phyloP scores from a whole-genome alignment of 2,113 vertebrate genomes.

The Boulengeromyrus knoepffleri region DNA sequence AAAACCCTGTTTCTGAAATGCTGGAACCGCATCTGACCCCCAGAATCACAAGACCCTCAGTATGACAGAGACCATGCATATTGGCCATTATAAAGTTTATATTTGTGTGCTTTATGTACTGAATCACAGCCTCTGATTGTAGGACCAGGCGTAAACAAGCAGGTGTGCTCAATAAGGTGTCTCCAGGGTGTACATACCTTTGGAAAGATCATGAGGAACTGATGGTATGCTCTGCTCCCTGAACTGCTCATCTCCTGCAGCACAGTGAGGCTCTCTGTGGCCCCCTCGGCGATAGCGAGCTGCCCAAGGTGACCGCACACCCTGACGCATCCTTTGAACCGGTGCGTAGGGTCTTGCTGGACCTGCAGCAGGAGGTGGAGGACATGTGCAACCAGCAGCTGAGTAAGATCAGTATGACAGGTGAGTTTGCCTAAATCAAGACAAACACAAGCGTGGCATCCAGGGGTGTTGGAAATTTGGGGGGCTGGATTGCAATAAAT shows the following conservation, averaged over 20 bases:
- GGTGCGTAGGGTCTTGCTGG: slow-evolving; percentile 38
- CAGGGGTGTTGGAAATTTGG: not conserved
- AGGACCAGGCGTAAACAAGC: not conserved
- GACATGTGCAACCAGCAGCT: slow-evolving; percentile 62
- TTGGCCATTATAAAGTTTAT: not conserved
- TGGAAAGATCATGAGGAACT: not conserved
- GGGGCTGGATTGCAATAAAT: not conserved
- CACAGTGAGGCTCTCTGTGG: slow-evolving; percentile 45
- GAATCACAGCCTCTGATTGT: not conserved
- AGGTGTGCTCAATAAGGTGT: not conserved
- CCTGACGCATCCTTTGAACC: slow-evolving; percentile 52
- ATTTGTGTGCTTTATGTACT: not conserved
- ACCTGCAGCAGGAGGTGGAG: slow-evolving; percentile 54
- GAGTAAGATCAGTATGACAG: slow-evolving; percentile 57
- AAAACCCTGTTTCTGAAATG: not conserved
- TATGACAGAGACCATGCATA: not conserved
- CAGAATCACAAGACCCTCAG: not conserved
- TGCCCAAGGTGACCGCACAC: slow-evolving; percentile 47
- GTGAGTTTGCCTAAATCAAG: slow-evolving; percentile 25
- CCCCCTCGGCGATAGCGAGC: slow-evolving; percentile 45
- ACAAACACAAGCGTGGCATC: not conserved
- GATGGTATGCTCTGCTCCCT: not conserved
- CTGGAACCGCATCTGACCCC: not conserved
- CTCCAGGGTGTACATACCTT: not conserved
- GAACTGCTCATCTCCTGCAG: slow-evolving; percentile 27